A percentile compares a stretch with the other conserved stretches of the same genome.
These are phyloP conservation scores for Diorhabda sublineata DNA, from an alignment of 1,140 invertebrate species.

Conservation along the genomic window DNA sequence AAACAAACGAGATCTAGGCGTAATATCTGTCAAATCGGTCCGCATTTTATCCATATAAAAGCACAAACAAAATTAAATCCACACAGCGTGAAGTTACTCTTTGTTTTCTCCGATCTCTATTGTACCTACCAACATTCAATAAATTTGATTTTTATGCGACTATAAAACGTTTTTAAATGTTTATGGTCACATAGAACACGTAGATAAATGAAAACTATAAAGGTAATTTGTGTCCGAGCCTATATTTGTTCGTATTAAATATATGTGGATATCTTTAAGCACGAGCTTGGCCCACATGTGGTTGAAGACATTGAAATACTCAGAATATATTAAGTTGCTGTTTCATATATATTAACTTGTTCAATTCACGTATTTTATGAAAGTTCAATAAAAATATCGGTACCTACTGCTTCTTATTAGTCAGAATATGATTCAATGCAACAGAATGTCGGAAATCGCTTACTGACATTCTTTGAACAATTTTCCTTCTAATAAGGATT, in stretches of 20 bases:
- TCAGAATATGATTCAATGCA: too few relatives aligned
- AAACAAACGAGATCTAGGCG: conserved; percentile 21
- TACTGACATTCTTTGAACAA: too few relatives aligned
- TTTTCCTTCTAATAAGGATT: too few relatives aligned
- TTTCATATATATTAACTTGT: too few relatives aligned
- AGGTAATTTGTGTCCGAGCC: conserved; percentile 5
- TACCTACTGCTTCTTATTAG: too few relatives aligned
- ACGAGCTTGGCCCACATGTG: conserved; percentile 7
- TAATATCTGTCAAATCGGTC: conserved; percentile 22
- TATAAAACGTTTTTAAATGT: conserved; percentile 20
- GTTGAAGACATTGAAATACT: too few relatives aligned
- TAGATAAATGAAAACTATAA: conserved; percentile 16
- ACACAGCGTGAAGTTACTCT: conserved; percentile 24
- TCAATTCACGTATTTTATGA: too few relatives aligned
- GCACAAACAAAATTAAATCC: conserved; percentile 29
- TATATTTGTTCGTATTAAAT: conserved; percentile 13
- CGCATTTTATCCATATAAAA: conserved; percentile 23
- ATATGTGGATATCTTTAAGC: conserved; percentile 8
- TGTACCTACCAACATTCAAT: conserved; percentile 21
- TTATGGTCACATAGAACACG: conserved; percentile 12
- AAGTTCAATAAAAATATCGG: too few relatives aligned
- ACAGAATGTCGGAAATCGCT: too few relatives aligned
- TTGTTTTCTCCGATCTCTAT: conserved; percentile 23
- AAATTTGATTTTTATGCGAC: conserved; percentile 28
- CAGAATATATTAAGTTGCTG: too few relatives aligned